Conservation (phyloP, 2,888 invertebrate genomes). For the Epistrophe grossulariae region DNA sequence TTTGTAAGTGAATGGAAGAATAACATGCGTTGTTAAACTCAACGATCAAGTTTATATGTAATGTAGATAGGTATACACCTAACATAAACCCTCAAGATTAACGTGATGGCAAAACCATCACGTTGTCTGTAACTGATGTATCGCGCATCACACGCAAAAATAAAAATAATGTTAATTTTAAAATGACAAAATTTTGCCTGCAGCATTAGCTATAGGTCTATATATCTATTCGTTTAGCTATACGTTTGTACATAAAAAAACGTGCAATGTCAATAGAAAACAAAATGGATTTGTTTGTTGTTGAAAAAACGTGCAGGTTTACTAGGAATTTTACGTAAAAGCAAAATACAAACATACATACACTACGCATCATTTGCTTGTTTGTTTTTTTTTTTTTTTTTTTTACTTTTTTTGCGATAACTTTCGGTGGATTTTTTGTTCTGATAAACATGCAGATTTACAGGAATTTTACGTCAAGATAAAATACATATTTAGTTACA, state of each 20-base stretch:
- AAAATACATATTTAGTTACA: too few relatives aligned
- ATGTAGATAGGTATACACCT: too few relatives aligned
- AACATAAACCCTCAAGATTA: neutral
- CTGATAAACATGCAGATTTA: too few relatives aligned
- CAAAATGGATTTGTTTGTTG: too few relatives aligned
- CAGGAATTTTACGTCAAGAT: too few relatives aligned
- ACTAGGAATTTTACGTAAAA: neutral
- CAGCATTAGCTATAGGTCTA: neutral
- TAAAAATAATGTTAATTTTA: neutral
- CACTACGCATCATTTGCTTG: neutral
- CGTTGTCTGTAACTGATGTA: neutral
- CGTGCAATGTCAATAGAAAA: neutral
- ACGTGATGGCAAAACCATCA: conserved; percentile 10
- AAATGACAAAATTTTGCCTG: neutral
- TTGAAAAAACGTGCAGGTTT: neutral
- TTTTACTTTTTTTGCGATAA: too few relatives aligned
- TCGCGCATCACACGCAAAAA: conserved; percentile 3
- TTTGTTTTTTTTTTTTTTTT: neutral
- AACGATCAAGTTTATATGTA: neutral
- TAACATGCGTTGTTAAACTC: neutral
- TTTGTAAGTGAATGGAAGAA: neutral
- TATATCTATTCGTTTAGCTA: neutral
- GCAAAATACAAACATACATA: neutral
- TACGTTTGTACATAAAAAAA: neutral
- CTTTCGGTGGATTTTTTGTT: too few relatives aligned